A percentile compares a stretch with the other conserved stretches of the same genome.
These are phyloP conservation scores for Parnassius apollo DNA, from an alignment of 2,888 invertebrate genomes.

Conservation along the genomic window DNA sequence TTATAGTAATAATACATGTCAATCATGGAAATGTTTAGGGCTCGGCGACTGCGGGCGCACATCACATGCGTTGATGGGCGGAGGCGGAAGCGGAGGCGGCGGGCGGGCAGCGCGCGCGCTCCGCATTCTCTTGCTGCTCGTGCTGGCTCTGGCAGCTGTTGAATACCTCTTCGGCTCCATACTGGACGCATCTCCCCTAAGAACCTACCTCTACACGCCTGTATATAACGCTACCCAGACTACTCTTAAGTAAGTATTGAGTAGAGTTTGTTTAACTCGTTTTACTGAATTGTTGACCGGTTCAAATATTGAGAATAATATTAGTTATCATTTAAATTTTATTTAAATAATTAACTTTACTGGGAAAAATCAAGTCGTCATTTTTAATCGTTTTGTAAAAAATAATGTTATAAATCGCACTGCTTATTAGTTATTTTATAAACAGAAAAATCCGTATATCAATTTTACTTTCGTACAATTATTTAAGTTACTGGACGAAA, in stretches of 20 bases:
- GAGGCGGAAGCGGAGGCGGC: constrained; percentile 55
- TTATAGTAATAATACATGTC: background rate
- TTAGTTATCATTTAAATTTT: too few relatives aligned
- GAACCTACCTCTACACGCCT: constrained; percentile 75
- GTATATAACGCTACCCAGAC: constrained; percentile 66
- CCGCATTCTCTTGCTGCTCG: constrained; percentile 74
- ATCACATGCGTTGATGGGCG: constrained; percentile 74
- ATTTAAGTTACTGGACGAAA: too few relatives aligned
- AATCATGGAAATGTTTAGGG: constrained; percentile 35
- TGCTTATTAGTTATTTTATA: too few relatives aligned
- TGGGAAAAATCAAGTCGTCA: too few relatives aligned
- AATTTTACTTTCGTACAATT: too few relatives aligned
- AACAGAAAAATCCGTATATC: too few relatives aligned
- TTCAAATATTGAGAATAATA: too few relatives aligned
- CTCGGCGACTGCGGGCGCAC: constrained; percentile 43
- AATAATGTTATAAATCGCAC: too few relatives aligned
- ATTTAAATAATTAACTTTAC: too few relatives aligned
- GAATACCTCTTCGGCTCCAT: constrained; percentile 86
- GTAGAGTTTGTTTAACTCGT: too few relatives aligned
- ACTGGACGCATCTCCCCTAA: constrained; percentile 77
- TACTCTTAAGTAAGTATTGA: constrained; percentile 35
- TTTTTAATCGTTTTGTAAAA: too few relatives aligned
- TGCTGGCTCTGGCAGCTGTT: constrained; percentile 84
- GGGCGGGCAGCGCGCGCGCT: constrained; percentile 76
- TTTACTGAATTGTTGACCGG: too few relatives aligned